Evolutionary conservation across 2,797 vertebrate genomes (phyloP).

Genomic region (Phaenicophaeus curvirostris): DNA sequence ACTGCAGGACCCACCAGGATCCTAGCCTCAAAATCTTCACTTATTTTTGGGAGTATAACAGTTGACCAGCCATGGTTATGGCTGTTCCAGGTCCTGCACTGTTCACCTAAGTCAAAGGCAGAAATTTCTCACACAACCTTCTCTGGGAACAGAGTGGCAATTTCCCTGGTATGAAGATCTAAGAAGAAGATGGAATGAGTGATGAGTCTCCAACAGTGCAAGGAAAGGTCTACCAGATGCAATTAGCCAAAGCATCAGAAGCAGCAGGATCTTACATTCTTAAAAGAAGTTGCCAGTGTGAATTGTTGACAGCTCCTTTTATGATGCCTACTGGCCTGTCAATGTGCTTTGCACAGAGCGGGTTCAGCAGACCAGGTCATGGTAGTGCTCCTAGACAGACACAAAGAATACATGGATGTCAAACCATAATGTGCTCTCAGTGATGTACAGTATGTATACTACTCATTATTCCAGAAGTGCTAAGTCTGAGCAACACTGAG

Average conservation of each 20-base stretch:
- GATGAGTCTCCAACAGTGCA: background rate
- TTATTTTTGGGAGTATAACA: background rate
- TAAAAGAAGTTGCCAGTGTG: background rate
- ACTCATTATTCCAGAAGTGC: background rate
- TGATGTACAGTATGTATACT: background rate
- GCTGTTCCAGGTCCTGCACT: background rate
- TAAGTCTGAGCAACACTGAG: background rate
- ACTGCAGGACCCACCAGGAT: background rate
- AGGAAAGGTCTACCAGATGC: background rate
- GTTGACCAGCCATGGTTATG: background rate
- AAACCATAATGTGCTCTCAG: background rate
- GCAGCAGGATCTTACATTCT: background rate
- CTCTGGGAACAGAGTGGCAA: background rate
- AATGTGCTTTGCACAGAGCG: background rate
- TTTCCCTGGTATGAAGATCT: background rate
- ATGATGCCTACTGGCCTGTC: background rate
- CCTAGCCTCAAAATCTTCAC: background rate
- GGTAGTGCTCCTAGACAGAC: background rate
- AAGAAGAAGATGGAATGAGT: background rate
- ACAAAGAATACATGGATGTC: accelerated
- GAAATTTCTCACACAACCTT: background rate
- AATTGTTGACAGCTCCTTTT: background rate
- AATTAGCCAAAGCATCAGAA: background rate
- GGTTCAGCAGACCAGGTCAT: background rate
- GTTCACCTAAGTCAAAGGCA: background rate